phyloP scores from a whole-genome alignment of 2,113 vertebrate species.

The Pyrgilauda ruficollis region DNA sequence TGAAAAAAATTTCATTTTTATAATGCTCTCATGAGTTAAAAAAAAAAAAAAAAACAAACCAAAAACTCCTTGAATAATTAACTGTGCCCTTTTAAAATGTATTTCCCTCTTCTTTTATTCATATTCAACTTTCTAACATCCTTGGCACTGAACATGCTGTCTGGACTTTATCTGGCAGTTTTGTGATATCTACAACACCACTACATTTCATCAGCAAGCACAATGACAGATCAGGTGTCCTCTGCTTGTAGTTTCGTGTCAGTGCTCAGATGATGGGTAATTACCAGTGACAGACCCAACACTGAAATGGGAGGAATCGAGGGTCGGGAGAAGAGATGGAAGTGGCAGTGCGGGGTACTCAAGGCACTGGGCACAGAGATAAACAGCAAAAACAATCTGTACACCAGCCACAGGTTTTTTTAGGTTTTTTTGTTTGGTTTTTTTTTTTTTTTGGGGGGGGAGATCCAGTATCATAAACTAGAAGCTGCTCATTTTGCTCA shows the following conservation, averaged over 20 bases:
- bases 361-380: not conserved
- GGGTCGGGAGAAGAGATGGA: not conserved
- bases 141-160: not conserved
- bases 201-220: not conserved
- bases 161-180: not conserved
- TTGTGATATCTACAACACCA: not conserved
- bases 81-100: not conserved
- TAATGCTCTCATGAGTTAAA: not conserved
- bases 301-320: not conserved
- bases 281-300: slow-evolving; percentile 11
- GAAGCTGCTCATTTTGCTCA: not conserved
- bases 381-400: not conserved
- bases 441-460: not conserved
- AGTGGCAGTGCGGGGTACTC: not conserved
- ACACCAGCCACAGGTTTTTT: not conserved
- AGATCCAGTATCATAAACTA: not conserved
- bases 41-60: not conserved
- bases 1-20: not conserved
- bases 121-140: not conserved
- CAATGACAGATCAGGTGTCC: slow-evolving; percentile 7
- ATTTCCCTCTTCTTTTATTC: not conserved
- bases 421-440: not conserved
- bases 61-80: not conserved
- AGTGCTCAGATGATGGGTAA: not conserved
- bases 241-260: not conserved